Evolutionary conservation across 2,797 vertebrate species (phyloP), one percentile per base, ranked within the genome.

Genomic region (Poecilia velifera): DNA sequence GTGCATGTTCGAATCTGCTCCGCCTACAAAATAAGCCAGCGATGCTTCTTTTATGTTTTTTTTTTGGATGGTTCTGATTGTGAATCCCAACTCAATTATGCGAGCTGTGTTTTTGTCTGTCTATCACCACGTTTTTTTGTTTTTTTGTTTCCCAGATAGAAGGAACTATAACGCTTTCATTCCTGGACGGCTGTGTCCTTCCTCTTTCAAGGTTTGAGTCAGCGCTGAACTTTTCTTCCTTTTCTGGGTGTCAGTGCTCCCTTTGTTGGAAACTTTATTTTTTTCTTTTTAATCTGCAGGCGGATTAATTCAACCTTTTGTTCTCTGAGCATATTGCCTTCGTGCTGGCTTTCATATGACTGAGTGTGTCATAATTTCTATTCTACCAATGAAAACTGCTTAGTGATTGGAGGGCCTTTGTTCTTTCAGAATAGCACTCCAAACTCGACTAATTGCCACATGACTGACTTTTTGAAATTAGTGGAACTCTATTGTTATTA

Each of bases 321-420:
- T 95, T 94, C 88, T 84, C 72, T 0, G 43, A 66, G 55, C 79
- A 72, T 86, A 85, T 86, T 88, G 85, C 85, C 81, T 84, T 78
- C 76, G 28, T 36, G 45, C 83, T 77, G 86, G 79, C 85, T 92
- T 90, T 93, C 88, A 88, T 86, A 88, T 59, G 79, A 84, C 84
- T 86, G 82, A 88, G 78, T 88, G 88, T 89, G 87, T 85, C 80
- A 46, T 82, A 80, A 82, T 93, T 89, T 91, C 72, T 89, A 89
- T 90, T 90, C 87, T 87, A 86, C 85, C 53, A 76, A 80, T 88
- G 87, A 82, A 87, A 86, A 89, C 83, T 76, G 84, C 90, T 92
- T 90, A 91, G 90, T 90, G 88, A 86, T 88, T 91, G 82, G 71
- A 86, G 86, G 76, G 87, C 79, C 84, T 93, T 94, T 93, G 91